Percentiles rank a stretch among this genome's conserved stretches.
These are phyloP conservation scores for Platysternon megacephalum DNA, from an alignment of 2,113 vertebrate species.

Conservation along the genomic window DNA sequence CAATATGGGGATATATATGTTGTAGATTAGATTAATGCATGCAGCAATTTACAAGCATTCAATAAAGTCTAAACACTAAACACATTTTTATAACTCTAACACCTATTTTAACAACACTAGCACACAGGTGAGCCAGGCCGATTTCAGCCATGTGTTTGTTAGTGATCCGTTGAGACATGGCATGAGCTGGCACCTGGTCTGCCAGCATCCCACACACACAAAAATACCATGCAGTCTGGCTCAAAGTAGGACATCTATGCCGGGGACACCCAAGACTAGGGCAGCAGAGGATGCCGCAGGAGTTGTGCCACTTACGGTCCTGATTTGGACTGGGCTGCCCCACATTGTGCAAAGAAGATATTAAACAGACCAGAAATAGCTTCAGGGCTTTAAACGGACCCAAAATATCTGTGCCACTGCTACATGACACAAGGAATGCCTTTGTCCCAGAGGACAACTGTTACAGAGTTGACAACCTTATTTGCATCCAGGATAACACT, in stretches of 20 bases:
- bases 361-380: not conserved
- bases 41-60: not conserved
- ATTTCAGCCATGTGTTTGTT: not conserved
- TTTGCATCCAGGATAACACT: not conserved
- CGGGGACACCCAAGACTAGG: not conserved
- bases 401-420: not conserved
- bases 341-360: not conserved
- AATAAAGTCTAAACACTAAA: not conserved
- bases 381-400: not conserved
- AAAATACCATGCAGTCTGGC: not conserved
- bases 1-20: not conserved
- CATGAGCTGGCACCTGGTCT: not conserved
- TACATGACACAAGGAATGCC: accelerated
- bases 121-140: not conserved
- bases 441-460: not conserved
- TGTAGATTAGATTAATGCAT: not conserved
- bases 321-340: not conserved
- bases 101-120: not conserved
- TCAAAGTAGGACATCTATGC: not conserved
- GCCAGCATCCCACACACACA: not conserved
- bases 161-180: not conserved
- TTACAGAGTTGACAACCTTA: accelerated
- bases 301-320: not conserved
- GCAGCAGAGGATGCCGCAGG: not conserved
- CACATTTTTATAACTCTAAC: not conserved